Evolutionary conservation across 2,797 vertebrate genomes (phyloP), one percentile per base, ranked within the genome.

Genomic region (Pangasius sanitwongsei): DNA sequence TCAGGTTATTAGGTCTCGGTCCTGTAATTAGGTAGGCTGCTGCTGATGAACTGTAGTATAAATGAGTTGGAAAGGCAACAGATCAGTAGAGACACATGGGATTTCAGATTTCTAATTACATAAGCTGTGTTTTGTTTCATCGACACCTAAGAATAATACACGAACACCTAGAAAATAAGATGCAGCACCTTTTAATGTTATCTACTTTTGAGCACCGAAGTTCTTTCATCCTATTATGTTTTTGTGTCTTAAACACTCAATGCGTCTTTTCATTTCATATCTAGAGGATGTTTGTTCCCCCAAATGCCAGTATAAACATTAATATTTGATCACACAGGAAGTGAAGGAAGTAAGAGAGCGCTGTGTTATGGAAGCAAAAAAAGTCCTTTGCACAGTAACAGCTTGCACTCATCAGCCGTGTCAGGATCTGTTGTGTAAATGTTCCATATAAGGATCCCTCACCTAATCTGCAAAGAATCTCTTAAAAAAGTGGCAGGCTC

Each of bases 381-480:
- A 6, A 44, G 41, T 77, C 61, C 83, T 37, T 75, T 55, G 67
- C 28, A 53, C 65, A 53, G 23, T 31, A 87, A 87, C 77, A 89
- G 63, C 78, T 89, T 74, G 77, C 15, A 55, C 82, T 86, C 87
- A n/a, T 89, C 87, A 80, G 61, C 83, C 65, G 69, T 70, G 75
- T 70, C 59, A 6, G 72, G n/a, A 55, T 83, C 28, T 80, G 50
- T 83, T 57, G 63, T 85, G 83, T 75, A 89, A 89, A 92, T 18
- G 53, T 87, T 89, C 92, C 91, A 89, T 92, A 91, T 91, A 92
- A 89, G 92, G 92, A 89, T 74, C 86, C 86, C 50, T 88, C 55
- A 82, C 78, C 48, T 37, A 69, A 87, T 88, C 83, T 63, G 82
- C 61, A 57, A 37, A 70, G 87, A 69, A 81, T 89, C 88, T 87